Evolutionary conservation across 2,888 invertebrate genomes (phyloP), one percentile per base, ranked within the genome.

Genomic region (Macropis europaea): DNA sequence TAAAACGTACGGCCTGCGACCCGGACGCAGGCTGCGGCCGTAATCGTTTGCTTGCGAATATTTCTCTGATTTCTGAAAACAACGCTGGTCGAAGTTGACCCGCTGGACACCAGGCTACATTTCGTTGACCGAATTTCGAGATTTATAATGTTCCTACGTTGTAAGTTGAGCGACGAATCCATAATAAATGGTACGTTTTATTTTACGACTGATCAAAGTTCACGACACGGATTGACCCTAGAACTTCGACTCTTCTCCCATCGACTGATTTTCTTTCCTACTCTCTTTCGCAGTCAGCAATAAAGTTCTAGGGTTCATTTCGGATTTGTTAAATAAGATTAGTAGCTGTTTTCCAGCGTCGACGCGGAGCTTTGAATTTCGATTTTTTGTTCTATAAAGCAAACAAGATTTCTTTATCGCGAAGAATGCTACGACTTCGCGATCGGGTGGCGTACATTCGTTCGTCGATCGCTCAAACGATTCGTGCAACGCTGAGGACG

Each of bases 81-180:
- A 17, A 34, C 2, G 26, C 5, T 26, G 43, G 62, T 28, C 22
- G 19, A 42, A 28, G 30, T 48, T 59, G 64, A 48, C 64, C 52
- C 53, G 57, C 43, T 57, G 30, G 32, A 53, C 53, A 57, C 38
- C 53, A 53, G 60, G 43, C 53, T 53, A 36, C 45, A 47, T 50
- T 73, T 73, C 5, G 53, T 61, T 73, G 43, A 62, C 53, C 30
- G 24, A 68, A 69, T 66, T n/a, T 28, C 52, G 59, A 70, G 67
- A 82, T 74, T 54, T 67, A 68, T 69, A 62, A 81, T 75, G 81
- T 79, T 82, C 79, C 82, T 81, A 82, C 69, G 70, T 72, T 72
- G 48, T 75, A 79, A 79, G 54, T 43, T 45, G 42, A 57, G 69
- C 45, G 50, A 66, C 50, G 67, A 63, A 40, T 40, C 24, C 32